Conservation (phyloP, 2,113 vertebrate genomes). For the Holacanthus passer region DNA sequence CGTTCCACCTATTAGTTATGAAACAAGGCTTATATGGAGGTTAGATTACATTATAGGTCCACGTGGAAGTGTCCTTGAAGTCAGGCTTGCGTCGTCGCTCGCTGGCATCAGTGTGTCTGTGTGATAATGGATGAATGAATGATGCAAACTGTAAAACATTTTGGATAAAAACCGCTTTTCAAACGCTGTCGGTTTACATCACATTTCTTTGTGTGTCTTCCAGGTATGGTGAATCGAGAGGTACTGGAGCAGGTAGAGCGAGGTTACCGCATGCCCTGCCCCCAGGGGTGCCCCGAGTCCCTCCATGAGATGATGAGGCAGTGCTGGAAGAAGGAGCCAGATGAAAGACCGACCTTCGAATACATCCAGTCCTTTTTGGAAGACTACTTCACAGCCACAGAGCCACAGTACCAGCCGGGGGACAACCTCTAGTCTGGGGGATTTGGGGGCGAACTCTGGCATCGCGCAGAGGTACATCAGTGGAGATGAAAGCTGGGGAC, state of each 20-base stretch:
- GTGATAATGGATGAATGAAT: not conserved
- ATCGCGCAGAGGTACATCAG: slow-evolving; percentile 5
- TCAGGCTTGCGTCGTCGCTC: too few relatives aligned
- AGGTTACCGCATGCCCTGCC: slow-evolving; percentile 96
- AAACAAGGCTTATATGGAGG: not conserved
- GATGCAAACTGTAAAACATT: not conserved
- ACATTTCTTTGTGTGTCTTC: not conserved
- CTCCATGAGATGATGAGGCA: slow-evolving; percentile 97
- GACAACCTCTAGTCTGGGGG: slow-evolving; percentile 83
- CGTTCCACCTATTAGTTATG: too few relatives aligned
- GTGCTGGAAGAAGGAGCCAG: slow-evolving; percentile 98
- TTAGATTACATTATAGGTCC: not conserved
- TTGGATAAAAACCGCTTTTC: fast-evolving
- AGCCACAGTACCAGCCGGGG: slow-evolving; percentile 86
- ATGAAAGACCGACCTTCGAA: slow-evolving; percentile 97
- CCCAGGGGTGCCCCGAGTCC: slow-evolving; percentile 96
- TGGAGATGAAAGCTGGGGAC: slow-evolving; percentile 29
- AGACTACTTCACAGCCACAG: slow-evolving; percentile 91
- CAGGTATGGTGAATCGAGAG: slow-evolving; percentile 98
- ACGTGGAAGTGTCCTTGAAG: too few relatives aligned
- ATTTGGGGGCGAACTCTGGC: slow-evolving; percentile 1
- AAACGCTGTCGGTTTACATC: not conserved
- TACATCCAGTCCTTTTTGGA: slow-evolving; percentile 98
- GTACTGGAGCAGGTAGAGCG: slow-evolving; percentile 97
- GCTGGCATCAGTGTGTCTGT: not conserved